phyloP scores from a whole-genome alignment of 2,797 vertebrate species.

The Onychomys torridus region DNA sequence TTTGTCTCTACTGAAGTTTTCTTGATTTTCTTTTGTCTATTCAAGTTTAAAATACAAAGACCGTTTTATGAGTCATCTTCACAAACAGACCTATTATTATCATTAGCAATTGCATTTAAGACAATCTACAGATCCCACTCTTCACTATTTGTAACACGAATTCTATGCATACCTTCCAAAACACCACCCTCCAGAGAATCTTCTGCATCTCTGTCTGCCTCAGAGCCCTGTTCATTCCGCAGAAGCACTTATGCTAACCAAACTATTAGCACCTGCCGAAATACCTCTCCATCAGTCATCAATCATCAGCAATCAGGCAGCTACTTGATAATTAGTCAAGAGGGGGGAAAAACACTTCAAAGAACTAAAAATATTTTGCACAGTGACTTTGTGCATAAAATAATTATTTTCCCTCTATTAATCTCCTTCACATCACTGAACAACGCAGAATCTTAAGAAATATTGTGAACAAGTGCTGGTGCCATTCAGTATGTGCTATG shows the following conservation, averaged over 20 bases:
- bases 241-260: constrained; percentile 74
- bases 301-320: constrained; percentile 86
- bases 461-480: rapidly evolving
- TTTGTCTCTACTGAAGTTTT: constrained; percentile 50
- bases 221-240: constrained; percentile 47
- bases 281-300: constrained; percentile 80
- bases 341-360: constrained; percentile 83
- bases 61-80: constrained; percentile 47
- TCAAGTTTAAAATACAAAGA: constrained; percentile 74
- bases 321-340: constrained; percentile 87
- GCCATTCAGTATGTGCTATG: background rate
- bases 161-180: constrained; percentile 17
- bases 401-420: constrained; percentile 73
- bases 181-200: constrained; percentile 32
- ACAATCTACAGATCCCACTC: constrained; percentile 38
- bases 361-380: constrained; percentile 84
- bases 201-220: constrained; percentile 36
- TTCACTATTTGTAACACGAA: constrained; percentile 73
- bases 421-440: constrained; percentile 43
- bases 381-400: constrained; percentile 78
- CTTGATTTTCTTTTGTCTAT: constrained; percentile 67
- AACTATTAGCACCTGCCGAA: constrained; percentile 81
- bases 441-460: constrained; percentile 30
- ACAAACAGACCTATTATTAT: constrained; percentile 71
- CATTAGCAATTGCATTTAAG: constrained; percentile 42